phyloP scores from a whole-genome alignment of 23 tunicate genomes.

The Halocynthia aurantium region DNA sequence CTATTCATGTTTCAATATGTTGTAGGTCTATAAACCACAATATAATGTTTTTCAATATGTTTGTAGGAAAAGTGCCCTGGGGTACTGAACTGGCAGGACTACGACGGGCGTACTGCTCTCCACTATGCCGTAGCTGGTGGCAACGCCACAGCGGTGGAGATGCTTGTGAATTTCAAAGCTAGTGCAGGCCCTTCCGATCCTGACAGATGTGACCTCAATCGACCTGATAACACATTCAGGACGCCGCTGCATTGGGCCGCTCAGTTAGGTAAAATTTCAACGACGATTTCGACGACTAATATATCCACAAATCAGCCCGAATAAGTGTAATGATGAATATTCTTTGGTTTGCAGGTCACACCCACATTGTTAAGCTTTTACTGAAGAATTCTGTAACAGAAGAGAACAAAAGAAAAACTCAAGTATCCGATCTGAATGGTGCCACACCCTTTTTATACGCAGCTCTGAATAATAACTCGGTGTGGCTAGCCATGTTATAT shows the following conservation, averaged over 20 bases:
- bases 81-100: slow-evolving; percentile 94
- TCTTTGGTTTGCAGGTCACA: slow-evolving; percentile 41
- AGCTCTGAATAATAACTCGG: slow-evolving; percentile 70
- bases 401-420: slow-evolving; percentile 6
- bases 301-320: too few species aligned
- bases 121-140: slow-evolving; percentile 90
- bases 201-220: slow-evolving; percentile 56
- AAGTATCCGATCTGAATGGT: slow-evolving; percentile 71
- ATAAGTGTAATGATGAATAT: too few species aligned
- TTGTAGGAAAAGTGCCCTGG: slow-evolving; percentile 59
- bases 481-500: slow-evolving; percentile 1
- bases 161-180: slow-evolving; percentile 34
- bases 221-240: slow-evolving; percentile 76
- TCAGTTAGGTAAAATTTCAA: slow-evolving; percentile 55
- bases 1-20: too few species aligned
- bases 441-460: slow-evolving; percentile 98
- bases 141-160: slow-evolving; percentile 64
- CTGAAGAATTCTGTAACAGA: slow-evolving; percentile 10
- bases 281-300: too few species aligned
- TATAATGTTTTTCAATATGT: neutral
- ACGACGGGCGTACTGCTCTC: slow-evolving; percentile 92
- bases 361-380: slow-evolving; percentile 54
- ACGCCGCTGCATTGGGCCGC: slow-evolving; percentile 99
- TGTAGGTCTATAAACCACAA: too few species aligned
- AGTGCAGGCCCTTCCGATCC: slow-evolving; percentile 17